Evolutionary conservation across 2,797 vertebrate genomes (phyloP), one percentile per base, ranked within the genome.

Genomic region (Uromys caudimaculatus): DNA sequence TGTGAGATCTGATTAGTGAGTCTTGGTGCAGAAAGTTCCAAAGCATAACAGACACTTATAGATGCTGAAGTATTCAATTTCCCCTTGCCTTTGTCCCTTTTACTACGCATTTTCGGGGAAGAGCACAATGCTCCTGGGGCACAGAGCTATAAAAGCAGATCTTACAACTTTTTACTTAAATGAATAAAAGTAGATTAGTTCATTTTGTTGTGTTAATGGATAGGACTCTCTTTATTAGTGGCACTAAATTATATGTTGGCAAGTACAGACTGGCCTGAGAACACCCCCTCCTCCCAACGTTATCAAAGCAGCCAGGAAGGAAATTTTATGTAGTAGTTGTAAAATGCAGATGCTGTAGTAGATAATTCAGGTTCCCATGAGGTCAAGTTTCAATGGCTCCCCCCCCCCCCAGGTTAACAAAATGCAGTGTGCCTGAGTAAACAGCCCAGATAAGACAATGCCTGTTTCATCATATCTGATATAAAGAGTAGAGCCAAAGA

Each of bases 1-100:
- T 95, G 75, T 91, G 89, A 96, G 89, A 81, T 60, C 85, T 85
- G 64, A 97, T 96, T 77, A 96, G 79, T 35, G 54, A 94, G 54
- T 82, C 54, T 32, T 19, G 54, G 58, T 75, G n/a, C n/a, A 82
- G 52, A 81, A 96, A 85, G 71, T 84, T 77, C 88, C 41, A 47
- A 62, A 85, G 71, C 58, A 73, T n/a, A 79, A 84, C 2, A n/a
- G 47, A 85, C 83, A 96, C 58, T 75, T 85, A 62, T 35, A 91
- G 71, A 73, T 52, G 54, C 54, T 85, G 71, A 94, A 54, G 89
- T 73, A 13, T 32, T 44, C 38, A 47, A 3, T 44, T 58, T 76
- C 82, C 84, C 41, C 16, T 64, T 78, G 67, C 16, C 50, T 88
- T 85, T 82, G 69, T 76, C 47, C 38, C 87, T 47, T 91, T 85